Evolutionary conservation across 2,888 invertebrate species (phyloP).

Genomic region (Emesis russula): DNA sequence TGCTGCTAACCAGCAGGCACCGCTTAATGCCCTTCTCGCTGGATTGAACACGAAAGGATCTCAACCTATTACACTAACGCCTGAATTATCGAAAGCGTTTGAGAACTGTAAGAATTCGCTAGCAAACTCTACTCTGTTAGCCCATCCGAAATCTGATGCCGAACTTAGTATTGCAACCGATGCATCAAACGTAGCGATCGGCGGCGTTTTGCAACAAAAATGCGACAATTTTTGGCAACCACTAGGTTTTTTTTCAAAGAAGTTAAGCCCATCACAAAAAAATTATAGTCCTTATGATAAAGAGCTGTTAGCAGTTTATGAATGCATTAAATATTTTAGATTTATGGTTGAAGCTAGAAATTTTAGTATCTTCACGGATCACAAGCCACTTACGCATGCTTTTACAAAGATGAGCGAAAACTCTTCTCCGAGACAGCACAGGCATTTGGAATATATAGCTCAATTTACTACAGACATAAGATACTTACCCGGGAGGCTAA

Average conservation of each 20-base stretch:
- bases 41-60: conserved; percentile 85
- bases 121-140: conserved; percentile 87
- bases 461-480: conserved; percentile 90
- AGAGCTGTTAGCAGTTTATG: conserved; percentile 91
- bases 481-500: conserved; percentile 88
- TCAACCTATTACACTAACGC: conserved; percentile 78
- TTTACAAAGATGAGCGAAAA: conserved; percentile 89
- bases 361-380: conserved; percentile 82
- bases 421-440: conserved; percentile 88
- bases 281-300: conserved; percentile 91
- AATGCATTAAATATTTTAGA: conserved; percentile 89
- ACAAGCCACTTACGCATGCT: conserved; percentile 87
- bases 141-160: conserved; percentile 88
- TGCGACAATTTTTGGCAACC: conserved; percentile 86
- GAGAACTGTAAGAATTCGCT: conserved; percentile 87
- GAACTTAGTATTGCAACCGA: conserved; percentile 89
- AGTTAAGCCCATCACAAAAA: conserved; percentile 87
- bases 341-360: conserved; percentile 90
- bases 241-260: conserved; percentile 90
- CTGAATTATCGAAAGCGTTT: conserved; percentile 82
- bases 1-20: conserved; percentile 1
- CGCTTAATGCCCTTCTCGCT: conserved; percentile 23
- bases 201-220: conserved; percentile 91
- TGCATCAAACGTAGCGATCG: conserved; percentile 91
- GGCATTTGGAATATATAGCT: conserved; percentile 89